Conservation (phyloP, 2,797 vertebrate species). For the Smutsia temminckii region DNA sequence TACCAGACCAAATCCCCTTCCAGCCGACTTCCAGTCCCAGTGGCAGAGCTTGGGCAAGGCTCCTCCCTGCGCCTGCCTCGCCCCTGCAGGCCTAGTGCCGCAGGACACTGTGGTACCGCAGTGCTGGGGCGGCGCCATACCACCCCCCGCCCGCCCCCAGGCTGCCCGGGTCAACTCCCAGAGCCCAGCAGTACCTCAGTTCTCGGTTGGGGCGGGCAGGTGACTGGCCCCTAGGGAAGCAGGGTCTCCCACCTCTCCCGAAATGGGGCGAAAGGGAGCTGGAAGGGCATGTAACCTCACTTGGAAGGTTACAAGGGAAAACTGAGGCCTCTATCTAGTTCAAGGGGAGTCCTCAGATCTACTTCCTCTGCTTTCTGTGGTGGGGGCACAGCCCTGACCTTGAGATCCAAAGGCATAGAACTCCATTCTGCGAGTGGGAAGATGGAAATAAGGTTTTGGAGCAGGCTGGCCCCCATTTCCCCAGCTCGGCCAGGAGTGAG, state of each 20-base stretch:
- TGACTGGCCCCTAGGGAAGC: background rate
- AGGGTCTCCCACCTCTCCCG: background rate
- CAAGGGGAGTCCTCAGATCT: background rate
- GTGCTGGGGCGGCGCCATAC: constrained; percentile 22
- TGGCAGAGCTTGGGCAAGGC: background rate
- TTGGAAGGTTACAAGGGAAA: background rate
- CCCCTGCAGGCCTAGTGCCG: constrained; percentile 47
- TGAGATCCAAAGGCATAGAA: constrained; percentile 49
- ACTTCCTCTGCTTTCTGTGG: background rate
- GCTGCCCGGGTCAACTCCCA: background rate
- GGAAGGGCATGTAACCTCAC: background rate
- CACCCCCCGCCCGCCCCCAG: background rate
- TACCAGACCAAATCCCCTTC: constrained; percentile 13
- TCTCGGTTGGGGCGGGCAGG: rapidly evolving
- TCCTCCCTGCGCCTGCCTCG: constrained; percentile 49
- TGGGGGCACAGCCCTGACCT: background rate
- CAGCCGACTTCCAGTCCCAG: background rate
- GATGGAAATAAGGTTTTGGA: background rate
- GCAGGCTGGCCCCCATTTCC: background rate
- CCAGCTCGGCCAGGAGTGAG: background rate
- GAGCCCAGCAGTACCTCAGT: background rate
- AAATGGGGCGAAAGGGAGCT: background rate
- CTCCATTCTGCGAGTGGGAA: background rate
- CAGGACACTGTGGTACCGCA: constrained; percentile 65
- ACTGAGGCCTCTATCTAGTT: background rate